phyloP scores from a whole-genome alignment of 1,140 invertebrate species.

The Drosophila funebris region DNA sequence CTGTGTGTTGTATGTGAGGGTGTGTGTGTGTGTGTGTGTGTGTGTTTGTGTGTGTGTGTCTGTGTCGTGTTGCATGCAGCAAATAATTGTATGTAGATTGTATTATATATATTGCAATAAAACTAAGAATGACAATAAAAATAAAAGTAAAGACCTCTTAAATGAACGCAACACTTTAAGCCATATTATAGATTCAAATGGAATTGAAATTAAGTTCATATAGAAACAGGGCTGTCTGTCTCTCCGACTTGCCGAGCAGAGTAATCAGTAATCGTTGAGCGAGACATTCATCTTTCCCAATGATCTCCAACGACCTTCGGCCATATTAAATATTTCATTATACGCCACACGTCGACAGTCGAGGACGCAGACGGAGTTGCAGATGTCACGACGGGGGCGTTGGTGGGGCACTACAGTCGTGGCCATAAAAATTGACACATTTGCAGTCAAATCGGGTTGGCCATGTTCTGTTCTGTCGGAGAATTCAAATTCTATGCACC shows the following conservation, averaged over 20 bases:
- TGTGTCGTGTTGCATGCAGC: slow-evolving; percentile 31
- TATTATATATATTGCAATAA: slow-evolving; percentile 78
- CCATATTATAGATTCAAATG: slow-evolving; percentile 37
- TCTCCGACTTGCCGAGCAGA: not conserved
- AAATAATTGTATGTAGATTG: slow-evolving; percentile 72
- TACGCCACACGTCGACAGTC: slow-evolving; percentile 21
- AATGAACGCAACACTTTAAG: slow-evolving; percentile 73
- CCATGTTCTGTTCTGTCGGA: not conserved
- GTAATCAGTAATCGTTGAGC: not conserved
- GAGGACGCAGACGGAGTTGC: not conserved
- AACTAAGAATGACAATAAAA: slow-evolving; percentile 59
- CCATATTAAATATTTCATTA: slow-evolving; percentile 60
- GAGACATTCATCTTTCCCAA: slow-evolving; percentile 19
- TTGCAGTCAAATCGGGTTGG: slow-evolving; percentile 43
- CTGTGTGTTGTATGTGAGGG: not conserved
- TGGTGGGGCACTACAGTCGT: slow-evolving; percentile 22
- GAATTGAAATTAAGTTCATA: not conserved
- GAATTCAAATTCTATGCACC: slow-evolving; percentile 15
- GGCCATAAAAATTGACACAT: slow-evolving; percentile 63
- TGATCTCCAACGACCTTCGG: slow-evolving; percentile 55
- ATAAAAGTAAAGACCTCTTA: slow-evolving; percentile 75
- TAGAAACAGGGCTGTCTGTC: not conserved
- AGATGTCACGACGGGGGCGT: not conserved
- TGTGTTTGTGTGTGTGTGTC: not conserved
- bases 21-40: not conserved